A percentile compares a stretch with the other conserved stretches of the same genome.
These are phyloP conservation scores for Acromyrmex heyeri DNA, from an alignment of 1,140 invertebrate species.

Conservation along the genomic window DNA sequence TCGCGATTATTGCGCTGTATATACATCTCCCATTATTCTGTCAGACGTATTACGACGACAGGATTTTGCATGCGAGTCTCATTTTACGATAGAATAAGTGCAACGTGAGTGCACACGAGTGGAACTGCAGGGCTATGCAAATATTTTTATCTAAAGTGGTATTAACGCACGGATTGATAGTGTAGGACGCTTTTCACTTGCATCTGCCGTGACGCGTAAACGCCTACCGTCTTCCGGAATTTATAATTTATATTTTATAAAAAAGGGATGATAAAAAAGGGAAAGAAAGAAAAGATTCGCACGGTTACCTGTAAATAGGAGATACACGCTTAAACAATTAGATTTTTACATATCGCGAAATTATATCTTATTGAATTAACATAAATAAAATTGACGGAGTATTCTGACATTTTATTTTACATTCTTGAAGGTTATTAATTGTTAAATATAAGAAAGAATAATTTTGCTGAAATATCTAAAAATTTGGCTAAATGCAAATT, in stretches of 20 bases:
- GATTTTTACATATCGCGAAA: neutral
- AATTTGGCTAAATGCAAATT: too few species aligned
- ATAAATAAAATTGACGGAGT: neutral
- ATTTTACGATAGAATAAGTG: slow-evolving; percentile 53
- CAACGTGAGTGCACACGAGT: slow-evolving; percentile 46
- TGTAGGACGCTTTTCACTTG: slow-evolving; percentile 30
- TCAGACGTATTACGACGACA: neutral
- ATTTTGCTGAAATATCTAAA: too few species aligned
- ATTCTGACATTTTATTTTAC: neutral
- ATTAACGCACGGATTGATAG: slow-evolving; percentile 57
- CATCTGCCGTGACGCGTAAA: slow-evolving; percentile 44
- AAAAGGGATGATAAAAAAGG: neutral
- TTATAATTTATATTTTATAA: neutral
- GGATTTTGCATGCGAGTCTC: slow-evolving; percentile 14
- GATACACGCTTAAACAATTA: neutral
- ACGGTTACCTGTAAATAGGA: neutral
- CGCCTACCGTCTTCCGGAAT: slow-evolving; percentile 34
- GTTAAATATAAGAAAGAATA: neutral
- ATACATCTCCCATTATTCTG: neutral
- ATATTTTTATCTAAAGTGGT: slow-evolving; percentile 73
- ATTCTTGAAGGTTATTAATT: neutral
- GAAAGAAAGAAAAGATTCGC: too few species aligned
- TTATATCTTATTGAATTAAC: neutral
- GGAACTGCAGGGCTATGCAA: slow-evolving; percentile 61
- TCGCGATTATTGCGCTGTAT: neutral